Conservation (phyloP, 2,113 vertebrate genomes). For the Cairina moschata region DNA sequence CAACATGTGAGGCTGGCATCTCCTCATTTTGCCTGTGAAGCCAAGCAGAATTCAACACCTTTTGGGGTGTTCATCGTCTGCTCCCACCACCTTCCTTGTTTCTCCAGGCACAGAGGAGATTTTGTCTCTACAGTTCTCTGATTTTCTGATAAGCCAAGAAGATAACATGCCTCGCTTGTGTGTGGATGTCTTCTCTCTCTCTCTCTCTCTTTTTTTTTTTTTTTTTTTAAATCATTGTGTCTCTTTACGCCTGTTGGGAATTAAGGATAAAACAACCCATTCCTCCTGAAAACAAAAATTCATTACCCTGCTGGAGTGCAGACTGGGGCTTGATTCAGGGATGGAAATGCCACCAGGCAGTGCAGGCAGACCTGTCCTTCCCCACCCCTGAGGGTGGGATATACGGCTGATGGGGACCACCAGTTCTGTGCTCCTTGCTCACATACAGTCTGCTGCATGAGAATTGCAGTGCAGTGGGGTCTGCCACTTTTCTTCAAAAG, state of each 20-base stretch:
- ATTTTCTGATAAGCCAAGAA: too few species aligned
- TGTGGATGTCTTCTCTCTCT: too few species aligned
- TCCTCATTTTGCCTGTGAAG: background rate
- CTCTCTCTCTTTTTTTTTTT: too few species aligned
- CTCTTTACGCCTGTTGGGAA: background rate
- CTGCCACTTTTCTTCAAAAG: accelerated
- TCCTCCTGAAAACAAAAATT: background rate
- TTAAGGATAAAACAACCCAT: accelerated
- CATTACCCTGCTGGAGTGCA: background rate
- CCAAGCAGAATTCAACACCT: background rate
- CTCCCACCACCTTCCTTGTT: background rate
- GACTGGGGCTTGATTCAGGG: background rate
- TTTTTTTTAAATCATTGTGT: accelerated
- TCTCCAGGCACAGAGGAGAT: background rate
- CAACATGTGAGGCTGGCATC: background rate
- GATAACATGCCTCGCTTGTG: too few species aligned
- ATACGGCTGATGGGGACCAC: accelerated
- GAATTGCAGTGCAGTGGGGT: background rate
- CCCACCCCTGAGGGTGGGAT: accelerated
- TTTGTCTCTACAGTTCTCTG: background rate
- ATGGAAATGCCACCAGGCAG: background rate
- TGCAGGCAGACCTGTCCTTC: background rate
- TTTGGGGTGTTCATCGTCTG: background rate
- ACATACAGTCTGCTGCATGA: accelerated
- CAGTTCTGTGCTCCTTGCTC: accelerated